Evolutionary conservation across 1,140 invertebrate species (phyloP).

Genomic region (Bicyclus anynana): DNA sequence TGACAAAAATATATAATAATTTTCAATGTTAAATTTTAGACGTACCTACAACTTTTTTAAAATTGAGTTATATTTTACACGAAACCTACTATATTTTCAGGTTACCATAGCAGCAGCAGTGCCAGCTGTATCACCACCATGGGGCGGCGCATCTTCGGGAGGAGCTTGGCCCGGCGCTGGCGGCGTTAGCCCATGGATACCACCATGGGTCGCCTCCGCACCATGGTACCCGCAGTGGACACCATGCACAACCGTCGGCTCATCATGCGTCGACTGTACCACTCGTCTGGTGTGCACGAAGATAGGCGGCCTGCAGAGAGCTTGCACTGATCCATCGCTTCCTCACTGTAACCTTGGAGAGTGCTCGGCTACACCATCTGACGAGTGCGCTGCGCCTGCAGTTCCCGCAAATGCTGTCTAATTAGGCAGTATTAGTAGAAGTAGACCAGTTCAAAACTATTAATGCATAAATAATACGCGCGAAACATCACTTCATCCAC

Average conservation of each 20-base stretch:
- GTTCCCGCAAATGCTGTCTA: constrained; percentile 20
- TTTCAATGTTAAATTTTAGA: too few relatives aligned
- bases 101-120: constrained; percentile 38
- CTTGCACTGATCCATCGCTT: constrained; percentile 52
- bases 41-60: too few relatives aligned
- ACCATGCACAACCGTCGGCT: constrained; percentile 50
- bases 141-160: constrained; percentile 13
- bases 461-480: too few relatives aligned
- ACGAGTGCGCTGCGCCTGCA: constrained; percentile 39
- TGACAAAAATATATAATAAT: too few relatives aligned
- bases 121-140: constrained; percentile 32
- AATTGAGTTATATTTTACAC: too few relatives aligned
- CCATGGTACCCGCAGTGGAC: constrained; percentile 59
- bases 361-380: constrained; percentile 58
- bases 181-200: constrained; percentile 50
- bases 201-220: constrained; percentile 47
- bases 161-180: constrained; percentile 25
- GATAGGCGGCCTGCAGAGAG: constrained; percentile 46
- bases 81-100: constrained; percentile 28
- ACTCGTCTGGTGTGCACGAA: constrained; percentile 61
- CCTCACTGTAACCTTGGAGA: constrained; percentile 65
- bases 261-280: constrained; percentile 51
- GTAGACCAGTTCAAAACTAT: too few relatives aligned
- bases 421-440: not conserved
- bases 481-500: too few relatives aligned